These are phyloP conservation scores for Aradophagus sp. DNA, from an alignment of 1,140 invertebrate genomes.

Conservation along the genomic window DNA sequence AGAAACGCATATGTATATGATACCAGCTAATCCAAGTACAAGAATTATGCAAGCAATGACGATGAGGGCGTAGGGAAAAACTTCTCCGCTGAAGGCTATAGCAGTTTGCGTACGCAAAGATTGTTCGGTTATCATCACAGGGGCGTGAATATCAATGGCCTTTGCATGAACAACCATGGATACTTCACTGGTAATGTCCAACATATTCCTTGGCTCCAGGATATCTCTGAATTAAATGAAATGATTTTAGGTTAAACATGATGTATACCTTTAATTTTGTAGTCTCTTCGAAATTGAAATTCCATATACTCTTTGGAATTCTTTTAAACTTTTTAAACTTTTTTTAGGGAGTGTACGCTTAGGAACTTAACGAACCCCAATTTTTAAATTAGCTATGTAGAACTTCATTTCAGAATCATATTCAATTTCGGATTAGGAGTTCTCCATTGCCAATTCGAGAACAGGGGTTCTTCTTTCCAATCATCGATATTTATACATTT, in stretches of 20 bases:
- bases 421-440: no score
- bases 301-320: no score
- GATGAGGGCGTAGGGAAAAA: slow-evolving; percentile 90
- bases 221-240: slow-evolving; percentile 69
- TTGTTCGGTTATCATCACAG: slow-evolving; percentile 73
- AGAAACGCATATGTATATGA: slow-evolving; percentile 92
- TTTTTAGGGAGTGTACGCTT: no score
- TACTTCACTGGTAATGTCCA: slow-evolving; percentile 81
- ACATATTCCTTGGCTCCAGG: slow-evolving; percentile 77
- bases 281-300: no score
- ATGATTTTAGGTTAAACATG: slow-evolving; percentile 3
- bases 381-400: no score
- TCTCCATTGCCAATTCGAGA: no score
- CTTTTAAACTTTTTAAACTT: no score
- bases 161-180: slow-evolving; percentile 79
- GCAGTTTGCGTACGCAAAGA: slow-evolving; percentile 75
- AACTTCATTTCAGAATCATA: no score
- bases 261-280: neutral
- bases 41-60: slow-evolving; percentile 90
- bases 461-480: no score
- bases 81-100: slow-evolving; percentile 80
- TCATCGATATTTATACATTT: no score
- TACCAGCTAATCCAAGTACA: slow-evolving; percentile 87
- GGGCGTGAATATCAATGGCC: slow-evolving; percentile 82
- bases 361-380: no score